phyloP scores from a whole-genome alignment of 2,113 vertebrate species.

The Sander lucioperca region DNA sequence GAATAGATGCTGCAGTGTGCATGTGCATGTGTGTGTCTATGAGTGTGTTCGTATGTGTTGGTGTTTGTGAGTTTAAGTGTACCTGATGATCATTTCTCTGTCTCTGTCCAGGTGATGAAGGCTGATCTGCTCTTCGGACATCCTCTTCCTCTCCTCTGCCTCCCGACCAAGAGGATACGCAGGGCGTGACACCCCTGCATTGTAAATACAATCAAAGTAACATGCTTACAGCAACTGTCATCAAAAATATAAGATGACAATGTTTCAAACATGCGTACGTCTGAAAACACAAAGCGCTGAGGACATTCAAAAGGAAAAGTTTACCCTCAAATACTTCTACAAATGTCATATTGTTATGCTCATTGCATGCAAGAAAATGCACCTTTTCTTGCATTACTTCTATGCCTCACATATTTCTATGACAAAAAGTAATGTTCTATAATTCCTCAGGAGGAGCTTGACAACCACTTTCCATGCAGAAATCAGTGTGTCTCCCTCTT shows the following conservation, averaged over 20 bases:
- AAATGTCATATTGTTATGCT: background rate
- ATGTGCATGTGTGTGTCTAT: background rate
- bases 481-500: background rate
- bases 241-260: background rate
- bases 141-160: slow-evolving; percentile 89
- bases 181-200: slow-evolving; percentile 82
- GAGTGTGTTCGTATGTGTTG: slow-evolving; percentile 11
- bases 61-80: slow-evolving; percentile 30
- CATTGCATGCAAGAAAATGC: background rate
- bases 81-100: slow-evolving; percentile 93
- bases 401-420: background rate
- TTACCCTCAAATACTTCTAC: background rate
- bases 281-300: background rate
- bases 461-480: background rate
- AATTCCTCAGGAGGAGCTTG: background rate
- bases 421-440: background rate
- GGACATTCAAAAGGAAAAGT: background rate
- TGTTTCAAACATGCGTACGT: background rate
- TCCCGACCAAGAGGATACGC: slow-evolving; percentile 90
- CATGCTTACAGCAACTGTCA: background rate
- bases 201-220: slow-evolving; percentile 25
- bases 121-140: slow-evolving; percentile 91
- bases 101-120: slow-evolving; percentile 87
- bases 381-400: background rate
- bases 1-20: slow-evolving; percentile 43